Evolutionary conservation across 2,113 vertebrate species (phyloP), one percentile per base, ranked within the genome.

Genomic region (Lates calcarifer): DNA sequence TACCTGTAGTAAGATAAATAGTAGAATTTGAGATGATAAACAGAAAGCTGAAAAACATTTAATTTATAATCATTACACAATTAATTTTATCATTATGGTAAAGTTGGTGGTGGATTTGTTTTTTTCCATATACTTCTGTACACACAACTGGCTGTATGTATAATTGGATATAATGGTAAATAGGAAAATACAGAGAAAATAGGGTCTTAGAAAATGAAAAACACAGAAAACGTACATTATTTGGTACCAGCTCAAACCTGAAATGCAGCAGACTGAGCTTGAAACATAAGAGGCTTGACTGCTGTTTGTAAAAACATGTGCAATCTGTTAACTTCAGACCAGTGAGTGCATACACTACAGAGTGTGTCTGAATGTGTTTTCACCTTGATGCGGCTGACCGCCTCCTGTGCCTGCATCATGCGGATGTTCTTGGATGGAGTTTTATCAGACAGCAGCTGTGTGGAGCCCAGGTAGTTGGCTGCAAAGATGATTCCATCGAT

Each of bases 401-500:
- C 98, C 92, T 99, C 98, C 92, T 99, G 98, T 24, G 98, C 98
- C 90, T 99, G 98, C 97, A 98, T 98, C 98, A 99, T 99, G 88
- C 98, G 96, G 60, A 98, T 96, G 22, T 98, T 99, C 94, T 99
- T 98, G 57, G 98, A 98, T 0, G 98, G 98, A 2, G 98, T 99
- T 94, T 98, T 99, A 82, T 99, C 98, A 2, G 98, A 99, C 74
- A 99, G 95, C 58, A 99, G 95, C 79, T 99, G 98, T 71, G 97
- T 99, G 15, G 97, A 99, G 81, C 98, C 98, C 87, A 99, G 96
- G 91, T 99, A 99, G 94, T 97, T 98, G 81, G 98, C 98, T 61
- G 98, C 98, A 90, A 99, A 99, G 92, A 99, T 98, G 5, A 99
- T 98, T 83, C 98, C 98, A 94, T 98, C 98, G 0, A 99, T 99